Base-by-base conservation (phyloP, 2,113 vertebrate genomes). In the Forbesichthys papilliferus region DNA sequence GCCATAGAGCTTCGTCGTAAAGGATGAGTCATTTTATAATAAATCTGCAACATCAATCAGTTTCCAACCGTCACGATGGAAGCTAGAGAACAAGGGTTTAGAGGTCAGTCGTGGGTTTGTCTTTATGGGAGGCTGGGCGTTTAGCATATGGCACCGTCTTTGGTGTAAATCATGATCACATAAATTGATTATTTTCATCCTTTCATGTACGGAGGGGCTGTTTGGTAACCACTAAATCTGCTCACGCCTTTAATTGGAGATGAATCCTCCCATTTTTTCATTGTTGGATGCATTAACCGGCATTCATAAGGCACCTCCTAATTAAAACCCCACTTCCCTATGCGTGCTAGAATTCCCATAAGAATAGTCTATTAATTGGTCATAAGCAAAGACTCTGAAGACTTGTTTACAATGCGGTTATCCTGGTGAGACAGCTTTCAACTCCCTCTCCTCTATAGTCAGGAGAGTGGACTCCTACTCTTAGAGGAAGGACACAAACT, bases 381-480 rank as follows among this genome's bases (percentile, higher is more conserved):
- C 87, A 81, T 91, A 90, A 90, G 89, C 89, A 91, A 93, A 93
- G 79, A 82, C 84, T 71, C 69, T 75, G 75, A 79, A 79, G 84
- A 87, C 79, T 87, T 90, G 87, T 90, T 86, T 84, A 80, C 74
- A 61, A 74, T 61, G 51, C 52, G 64, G 64, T 77, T 63, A 82
- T 57, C 68, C 69, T 79, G 73, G 83, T 81, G 75, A 81, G 81
- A 86, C 85, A 62, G 81, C 79, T 81, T 71, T 84, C 88, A 77
- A 42, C 5, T 93, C 77, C 62, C 69, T 13, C 70, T 72, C 71
- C 2, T 1, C 56, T 64, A 71, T 48, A n/a, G 92, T 90, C 93
- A 95, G 92, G 90, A 27, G 90, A 90, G 93, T 93, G 92, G 92
- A 93, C 94, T 77, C 62, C 66, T 76, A 59, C 84, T 69, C 86